Conservation (phyloP, 2,797 vertebrate species). For the Thamnophis elegans region DNA sequence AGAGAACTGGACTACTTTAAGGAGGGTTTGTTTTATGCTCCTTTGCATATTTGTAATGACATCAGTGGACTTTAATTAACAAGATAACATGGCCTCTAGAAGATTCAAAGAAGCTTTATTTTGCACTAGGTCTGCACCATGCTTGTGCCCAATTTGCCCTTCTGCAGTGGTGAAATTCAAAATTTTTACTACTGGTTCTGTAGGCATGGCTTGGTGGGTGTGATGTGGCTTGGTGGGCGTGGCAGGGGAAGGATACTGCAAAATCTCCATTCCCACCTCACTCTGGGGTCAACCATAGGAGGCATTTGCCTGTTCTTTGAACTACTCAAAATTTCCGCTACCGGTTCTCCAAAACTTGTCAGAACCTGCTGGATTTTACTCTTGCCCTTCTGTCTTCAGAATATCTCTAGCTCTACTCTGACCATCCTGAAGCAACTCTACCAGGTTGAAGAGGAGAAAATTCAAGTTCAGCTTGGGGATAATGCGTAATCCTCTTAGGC, state of each 20-base stretch:
- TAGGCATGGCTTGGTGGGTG: too few relatives aligned
- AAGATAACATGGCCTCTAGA: neutral
- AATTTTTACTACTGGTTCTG: too few relatives aligned
- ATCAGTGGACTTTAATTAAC: neutral
- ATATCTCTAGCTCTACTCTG: neutral
- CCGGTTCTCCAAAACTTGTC: too few relatives aligned
- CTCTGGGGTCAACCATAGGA: too few relatives aligned
- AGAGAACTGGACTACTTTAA: conserved; percentile 46
- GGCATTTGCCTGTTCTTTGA: too few relatives aligned
- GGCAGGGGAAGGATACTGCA: too few relatives aligned
- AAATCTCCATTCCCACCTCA: too few relatives aligned
- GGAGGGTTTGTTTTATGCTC: conserved; percentile 33
- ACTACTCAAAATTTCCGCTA: too few relatives aligned
- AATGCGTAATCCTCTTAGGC: neutral
- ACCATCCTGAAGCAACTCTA: neutral
- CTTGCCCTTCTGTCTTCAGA: neutral
- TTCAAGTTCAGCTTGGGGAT: neutral
- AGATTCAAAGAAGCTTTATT: neutral
- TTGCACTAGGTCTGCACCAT: neutral
- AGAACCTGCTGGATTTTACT: too few relatives aligned
- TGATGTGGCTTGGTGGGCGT: too few relatives aligned
- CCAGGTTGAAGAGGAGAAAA: neutral
- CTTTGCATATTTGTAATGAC: neutral
- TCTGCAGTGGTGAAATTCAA: too few relatives aligned
- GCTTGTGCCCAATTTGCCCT: neutral